Conservation (phyloP, 1,140 invertebrate genomes). For the Matsumurasca onukii region DNA sequence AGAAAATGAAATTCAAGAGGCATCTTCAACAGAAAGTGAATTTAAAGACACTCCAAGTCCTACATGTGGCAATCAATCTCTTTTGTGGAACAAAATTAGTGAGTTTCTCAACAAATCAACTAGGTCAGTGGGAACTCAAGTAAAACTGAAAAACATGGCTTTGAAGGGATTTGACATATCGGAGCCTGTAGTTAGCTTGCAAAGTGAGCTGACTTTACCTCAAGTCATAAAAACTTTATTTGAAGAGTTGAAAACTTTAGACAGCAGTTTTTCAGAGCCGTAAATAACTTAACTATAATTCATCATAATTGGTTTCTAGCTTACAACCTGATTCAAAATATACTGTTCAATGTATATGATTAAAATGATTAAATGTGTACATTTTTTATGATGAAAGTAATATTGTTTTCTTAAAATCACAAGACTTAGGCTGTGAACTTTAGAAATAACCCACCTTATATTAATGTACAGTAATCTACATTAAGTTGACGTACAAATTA, state of each 20-base stretch:
- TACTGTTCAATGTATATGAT: background rate
- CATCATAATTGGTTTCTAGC: background rate
- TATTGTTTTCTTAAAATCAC: background rate
- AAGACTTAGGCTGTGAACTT: conserved; percentile 15
- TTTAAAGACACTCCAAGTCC: too few relatives aligned
- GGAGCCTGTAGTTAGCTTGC: conserved; percentile 15
- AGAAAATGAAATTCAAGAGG: too few relatives aligned
- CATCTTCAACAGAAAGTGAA: too few relatives aligned
- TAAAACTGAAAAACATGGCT: conserved; percentile 6
- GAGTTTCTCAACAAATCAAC: conserved; percentile 5
- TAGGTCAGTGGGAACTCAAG: conserved; percentile 11
- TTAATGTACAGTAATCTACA: too few relatives aligned
- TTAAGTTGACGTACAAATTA: background rate
- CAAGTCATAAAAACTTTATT: conserved; percentile 19
- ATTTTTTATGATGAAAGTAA: too few relatives aligned
- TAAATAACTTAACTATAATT: background rate
- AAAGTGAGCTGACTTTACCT: conserved; percentile 15
- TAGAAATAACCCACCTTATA: background rate
- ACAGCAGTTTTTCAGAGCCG: conserved; percentile 9
- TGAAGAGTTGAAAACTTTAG: conserved; percentile 14
- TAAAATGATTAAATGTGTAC: too few relatives aligned
- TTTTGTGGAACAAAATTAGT: conserved; percentile 19
- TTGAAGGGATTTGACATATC: conserved; percentile 18
- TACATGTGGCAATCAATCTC: background rate
- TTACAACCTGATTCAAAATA: background rate